phyloP scores from a whole-genome alignment of 2,888 invertebrate species.

The Lacanobia oleracea region DNA sequence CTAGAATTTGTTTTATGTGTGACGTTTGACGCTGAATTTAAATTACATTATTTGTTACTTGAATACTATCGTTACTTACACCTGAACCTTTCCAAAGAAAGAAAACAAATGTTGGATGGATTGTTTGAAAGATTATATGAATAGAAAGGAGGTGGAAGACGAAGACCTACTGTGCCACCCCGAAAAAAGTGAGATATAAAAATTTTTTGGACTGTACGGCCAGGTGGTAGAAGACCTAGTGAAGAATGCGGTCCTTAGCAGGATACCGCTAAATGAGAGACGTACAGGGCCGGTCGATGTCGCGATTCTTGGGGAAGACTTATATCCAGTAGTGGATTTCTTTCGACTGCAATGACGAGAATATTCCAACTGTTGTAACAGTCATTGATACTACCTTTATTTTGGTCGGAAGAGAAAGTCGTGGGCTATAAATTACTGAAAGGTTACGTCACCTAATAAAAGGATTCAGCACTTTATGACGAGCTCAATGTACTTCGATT shows the following conservation, averaged over 20 bases:
- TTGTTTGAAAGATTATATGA: no score
- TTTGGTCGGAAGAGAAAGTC: conserved; percentile 8
- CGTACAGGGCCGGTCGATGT: no score
- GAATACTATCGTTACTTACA: background rate
- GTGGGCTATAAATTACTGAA: background rate
- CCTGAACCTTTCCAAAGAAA: background rate
- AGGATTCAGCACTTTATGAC: conserved; percentile 10
- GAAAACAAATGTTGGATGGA: no score
- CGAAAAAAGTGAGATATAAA: background rate
- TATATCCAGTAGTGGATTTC: background rate
- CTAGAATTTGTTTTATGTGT: conserved; percentile 59
- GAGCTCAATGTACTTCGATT: conserved; percentile 23
- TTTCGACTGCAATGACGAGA: background rate
- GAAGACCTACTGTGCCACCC: background rate
- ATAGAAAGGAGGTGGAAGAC: background rate
- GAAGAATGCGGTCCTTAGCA: no score
- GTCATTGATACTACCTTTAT: background rate
- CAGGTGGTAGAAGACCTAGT: background rate
- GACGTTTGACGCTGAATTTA: conserved; percentile 50
- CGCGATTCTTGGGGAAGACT: no score
- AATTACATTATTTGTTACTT: conserved; percentile 32
- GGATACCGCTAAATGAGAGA: no score
- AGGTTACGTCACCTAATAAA: conserved; percentile 18
- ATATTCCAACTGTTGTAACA: background rate
- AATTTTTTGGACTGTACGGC: no score